Evolutionary conservation across 2,888 invertebrate species (phyloP).

Genomic region (Epiblema foenella): DNA sequence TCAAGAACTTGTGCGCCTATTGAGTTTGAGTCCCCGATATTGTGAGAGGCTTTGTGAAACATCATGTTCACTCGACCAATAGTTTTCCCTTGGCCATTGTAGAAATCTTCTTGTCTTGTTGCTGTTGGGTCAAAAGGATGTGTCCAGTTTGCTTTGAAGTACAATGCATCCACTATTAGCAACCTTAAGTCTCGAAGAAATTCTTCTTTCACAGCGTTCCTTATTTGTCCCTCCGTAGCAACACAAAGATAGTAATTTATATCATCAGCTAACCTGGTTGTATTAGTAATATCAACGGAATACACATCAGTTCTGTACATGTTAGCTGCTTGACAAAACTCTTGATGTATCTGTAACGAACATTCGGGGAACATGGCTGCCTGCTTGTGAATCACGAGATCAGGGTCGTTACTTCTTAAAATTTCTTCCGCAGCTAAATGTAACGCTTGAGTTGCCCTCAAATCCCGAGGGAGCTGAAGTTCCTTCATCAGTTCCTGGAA

Average conservation of each 20-base stretch:
- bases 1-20: conserved; percentile 87
- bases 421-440: conserved; percentile 65
- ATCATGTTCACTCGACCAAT: conserved; percentile 89
- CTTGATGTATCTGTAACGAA: conserved; percentile 65
- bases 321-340: conserved; percentile 72
- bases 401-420: conserved; percentile 62
- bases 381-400: conserved; percentile 66
- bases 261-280: conserved; percentile 74
- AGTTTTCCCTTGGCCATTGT: conserved; percentile 82
- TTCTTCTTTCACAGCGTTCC: conserved; percentile 84
- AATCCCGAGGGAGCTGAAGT: conserved; percentile 67
- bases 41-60: conserved; percentile 86
- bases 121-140: conserved; percentile 85
- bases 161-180: conserved; percentile 87
- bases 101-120: conserved; percentile 84
- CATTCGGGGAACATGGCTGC: conserved; percentile 71
- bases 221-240: conserved; percentile 88
- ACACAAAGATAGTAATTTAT: conserved; percentile 89
- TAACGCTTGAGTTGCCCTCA: conserved; percentile 66
- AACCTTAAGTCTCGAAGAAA: conserved; percentile 75
- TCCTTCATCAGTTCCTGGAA: conserved; percentile 70
- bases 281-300: conserved; percentile 83
- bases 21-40: conserved; percentile 78
- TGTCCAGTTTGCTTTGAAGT: conserved; percentile 90
- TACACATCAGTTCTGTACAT: conserved; percentile 82